Conservation (phyloP, 2,888 invertebrate genomes). For the Rugalucina vietnamica region DNA sequence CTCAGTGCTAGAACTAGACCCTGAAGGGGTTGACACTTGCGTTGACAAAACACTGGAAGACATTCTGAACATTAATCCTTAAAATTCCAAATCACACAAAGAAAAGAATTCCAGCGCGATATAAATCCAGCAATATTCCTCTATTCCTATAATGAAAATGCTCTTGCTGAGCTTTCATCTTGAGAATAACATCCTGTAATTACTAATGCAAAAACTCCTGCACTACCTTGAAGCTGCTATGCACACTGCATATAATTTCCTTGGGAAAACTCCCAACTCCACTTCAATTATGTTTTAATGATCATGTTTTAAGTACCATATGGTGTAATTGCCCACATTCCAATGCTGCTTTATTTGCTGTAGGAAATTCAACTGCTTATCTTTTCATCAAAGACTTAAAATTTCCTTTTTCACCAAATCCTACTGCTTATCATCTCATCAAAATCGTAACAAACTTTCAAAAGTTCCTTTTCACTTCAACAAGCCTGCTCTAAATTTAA, state of each 20-base stretch:
- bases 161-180: too few relatives aligned
- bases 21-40: neutral
- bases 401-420: too few relatives aligned
- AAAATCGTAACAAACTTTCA: neutral
- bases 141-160: too few relatives aligned
- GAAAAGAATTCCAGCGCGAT: neutral
- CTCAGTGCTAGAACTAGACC: neutral
- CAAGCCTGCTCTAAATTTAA: neutral
- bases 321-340: neutral
- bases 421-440: neutral
- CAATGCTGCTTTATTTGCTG: too few relatives aligned
- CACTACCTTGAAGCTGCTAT: neutral
- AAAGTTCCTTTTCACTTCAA: neutral
- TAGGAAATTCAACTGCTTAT: too few relatives aligned
- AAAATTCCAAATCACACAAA: neutral
- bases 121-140: neutral
- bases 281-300: conserved; percentile 13
- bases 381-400: too few relatives aligned
- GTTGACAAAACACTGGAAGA: neutral
- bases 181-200: too few relatives aligned
- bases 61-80: neutral
- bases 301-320: neutral
- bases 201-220: neutral
- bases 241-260: neutral
- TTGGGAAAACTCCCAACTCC: neutral